Percentiles rank a stretch among this genome's conserved stretches.
Evolutionary conservation across 2,888 invertebrate species (phyloP).

Genomic region (Lamellibrachia columna): DNA sequence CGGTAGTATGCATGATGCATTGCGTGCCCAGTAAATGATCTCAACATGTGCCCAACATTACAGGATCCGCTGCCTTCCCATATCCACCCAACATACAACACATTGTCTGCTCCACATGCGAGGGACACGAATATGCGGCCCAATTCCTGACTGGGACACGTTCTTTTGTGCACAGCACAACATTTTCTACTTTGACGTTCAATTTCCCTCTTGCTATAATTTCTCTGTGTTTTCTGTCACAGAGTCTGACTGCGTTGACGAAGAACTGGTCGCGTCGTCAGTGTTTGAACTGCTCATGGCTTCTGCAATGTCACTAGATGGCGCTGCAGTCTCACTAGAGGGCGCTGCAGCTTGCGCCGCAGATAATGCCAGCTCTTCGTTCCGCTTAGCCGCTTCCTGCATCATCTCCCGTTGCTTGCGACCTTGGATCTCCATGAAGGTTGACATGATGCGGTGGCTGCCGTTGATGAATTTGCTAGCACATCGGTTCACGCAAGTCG

Average conservation of each 20-base stretch:
- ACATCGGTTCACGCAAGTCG: conserved; percentile 28
- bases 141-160: neutral
- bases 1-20: neutral
- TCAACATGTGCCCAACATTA: neutral
- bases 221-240: neutral
- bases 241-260: neutral
- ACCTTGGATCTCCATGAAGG: conserved; percentile 33
- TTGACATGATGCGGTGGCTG: conserved; percentile 31
- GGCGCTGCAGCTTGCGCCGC: neutral
- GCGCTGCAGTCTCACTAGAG: neutral
- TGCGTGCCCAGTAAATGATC: neutral
- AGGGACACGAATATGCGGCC: neutral
- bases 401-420: conserved; percentile 28
- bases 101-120: neutral
- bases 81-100: neutral
- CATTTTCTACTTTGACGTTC: neutral
- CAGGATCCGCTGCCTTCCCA: neutral
- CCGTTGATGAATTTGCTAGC: conserved; percentile 32
- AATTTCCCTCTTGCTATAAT: neutral
- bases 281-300: neutral
- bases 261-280: neutral
- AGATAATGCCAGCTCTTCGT: neutral
- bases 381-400: conserved; percentile 24
- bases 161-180: neutral
- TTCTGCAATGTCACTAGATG: neutral